These are phyloP conservation scores for Papilio aristodemus DNA, from an alignment of 1,140 invertebrate genomes.

Conservation along the genomic window DNA sequence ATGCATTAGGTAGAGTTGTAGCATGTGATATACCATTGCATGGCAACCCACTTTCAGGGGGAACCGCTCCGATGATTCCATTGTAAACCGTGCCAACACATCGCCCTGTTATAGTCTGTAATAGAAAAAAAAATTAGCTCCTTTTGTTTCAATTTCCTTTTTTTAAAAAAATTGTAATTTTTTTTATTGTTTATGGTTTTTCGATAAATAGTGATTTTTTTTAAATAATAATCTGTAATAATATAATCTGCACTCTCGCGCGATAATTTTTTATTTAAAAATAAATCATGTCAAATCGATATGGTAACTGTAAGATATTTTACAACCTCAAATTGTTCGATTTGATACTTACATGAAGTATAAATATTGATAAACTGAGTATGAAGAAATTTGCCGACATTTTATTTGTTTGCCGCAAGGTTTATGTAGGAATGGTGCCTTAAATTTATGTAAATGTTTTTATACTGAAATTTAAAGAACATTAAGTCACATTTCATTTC, in stretches of 20 bases:
- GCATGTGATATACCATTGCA: conserved; percentile 11
- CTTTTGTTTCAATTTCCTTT: neutral
- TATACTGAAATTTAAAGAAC: conserved; percentile 31
- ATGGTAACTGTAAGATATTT: neutral
- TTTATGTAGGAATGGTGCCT: conserved; percentile 31
- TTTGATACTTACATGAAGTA: conserved; percentile 29
- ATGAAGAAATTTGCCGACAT: conserved; percentile 32
- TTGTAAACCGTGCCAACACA: conserved; percentile 16
- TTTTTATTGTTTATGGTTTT: neutral
- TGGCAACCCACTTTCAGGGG: neutral
- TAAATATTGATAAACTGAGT: conserved; percentile 16
- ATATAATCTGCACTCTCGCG: conserved; percentile 19
- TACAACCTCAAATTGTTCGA: neutral
- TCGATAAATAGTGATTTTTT: neutral
- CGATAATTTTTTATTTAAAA: neutral
- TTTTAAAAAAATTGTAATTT: neutral
- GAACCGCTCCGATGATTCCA: conserved; percentile 3
- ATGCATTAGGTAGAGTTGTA: conserved; percentile 18
- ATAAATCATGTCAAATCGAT: neutral
- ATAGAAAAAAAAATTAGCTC: neutral
- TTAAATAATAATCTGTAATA: neutral
- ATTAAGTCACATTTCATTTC: conserved; percentile 33
- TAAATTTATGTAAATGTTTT: conserved; percentile 32
- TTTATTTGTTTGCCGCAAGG: conserved; percentile 32
- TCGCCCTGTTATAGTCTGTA: conserved; percentile 12